Evolutionary conservation across 2,113 vertebrate species (phyloP).

Genomic region (Lagopus leucura): DNA sequence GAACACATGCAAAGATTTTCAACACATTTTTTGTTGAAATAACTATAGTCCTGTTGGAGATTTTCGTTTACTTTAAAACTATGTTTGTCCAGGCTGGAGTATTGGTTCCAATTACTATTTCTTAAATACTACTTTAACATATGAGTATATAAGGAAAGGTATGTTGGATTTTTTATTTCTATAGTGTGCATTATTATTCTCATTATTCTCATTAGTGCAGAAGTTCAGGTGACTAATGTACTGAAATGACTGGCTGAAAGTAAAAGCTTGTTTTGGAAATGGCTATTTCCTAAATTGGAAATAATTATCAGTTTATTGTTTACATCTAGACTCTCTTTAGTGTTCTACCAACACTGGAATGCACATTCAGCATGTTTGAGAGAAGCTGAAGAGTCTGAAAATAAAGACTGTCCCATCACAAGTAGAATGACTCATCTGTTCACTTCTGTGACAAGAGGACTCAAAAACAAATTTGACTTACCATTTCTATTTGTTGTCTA

Average conservation of each 20-base stretch:
- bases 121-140: background rate
- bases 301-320: constrained; percentile 19
- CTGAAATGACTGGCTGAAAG: background rate
- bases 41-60: background rate
- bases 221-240: background rate
- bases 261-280: background rate
- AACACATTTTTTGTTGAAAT: background rate
- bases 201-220: background rate
- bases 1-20: background rate
- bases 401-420: background rate
- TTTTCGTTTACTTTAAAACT: background rate
- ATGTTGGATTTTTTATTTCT: background rate
- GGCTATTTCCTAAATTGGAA: background rate
- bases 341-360: background rate
- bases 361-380: background rate
- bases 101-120: background rate
- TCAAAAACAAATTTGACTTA: background rate
- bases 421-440: background rate
- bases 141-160: background rate
- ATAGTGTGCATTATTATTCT: no score
- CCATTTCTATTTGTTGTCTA: background rate
- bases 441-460: background rate
- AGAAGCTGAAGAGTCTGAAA: background rate
- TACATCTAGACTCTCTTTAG: background rate
- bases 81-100: background rate